Evolutionary conservation across 2,888 invertebrate genomes (phyloP), one percentile per base, ranked within the genome.

Genomic region (Phaedon cochleariae): DNA sequence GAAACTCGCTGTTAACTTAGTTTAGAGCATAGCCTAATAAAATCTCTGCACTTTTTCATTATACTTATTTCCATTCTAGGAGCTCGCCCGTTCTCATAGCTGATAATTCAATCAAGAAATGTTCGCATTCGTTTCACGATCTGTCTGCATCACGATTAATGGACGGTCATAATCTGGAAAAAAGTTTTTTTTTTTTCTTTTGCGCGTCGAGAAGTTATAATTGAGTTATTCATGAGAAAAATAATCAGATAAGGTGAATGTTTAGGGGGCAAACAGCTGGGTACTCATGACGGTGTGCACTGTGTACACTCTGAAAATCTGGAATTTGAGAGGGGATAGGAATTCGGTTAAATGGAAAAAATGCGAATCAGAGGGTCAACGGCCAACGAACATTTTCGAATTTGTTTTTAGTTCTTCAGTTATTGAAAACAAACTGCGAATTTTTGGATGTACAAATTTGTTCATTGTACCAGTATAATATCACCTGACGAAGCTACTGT

Each of bases 71-170:
- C 62, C 59, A 12, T 59, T 59, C 55, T 37, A 31, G 29, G 46
- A 55, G 59, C 22, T 41, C 54, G 37, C 41, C 15, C 41, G 41
- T n/a, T n/a, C 12, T 41, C 15, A 41, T 41, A 1, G 48, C 20
- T 9, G 61, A 64, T 67, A 64, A 67, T 67, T 64, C 51, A 64
- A 67, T 64, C 64, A 61, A 57, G 67, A 61, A 64, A 64, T 58
- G 64, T 67, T 55, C 48, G 57, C 60, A 64, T 64, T 64, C 67
- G 57, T 67, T 57, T 58, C 48, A 22, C 57, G 51, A 34, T 64
- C 64, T 64, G 58, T 63, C 58, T 53, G 48, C 48, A 29, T 12
- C 53, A 21, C 53, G 52, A 63, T 63, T 63, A 58, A 63, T 63
- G 53, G 52, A 4, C 31, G 31, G 31, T 34, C 31, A 9, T 2